Conservation (phyloP, 2,113 vertebrate species). For the Eurypyga helias region DNA sequence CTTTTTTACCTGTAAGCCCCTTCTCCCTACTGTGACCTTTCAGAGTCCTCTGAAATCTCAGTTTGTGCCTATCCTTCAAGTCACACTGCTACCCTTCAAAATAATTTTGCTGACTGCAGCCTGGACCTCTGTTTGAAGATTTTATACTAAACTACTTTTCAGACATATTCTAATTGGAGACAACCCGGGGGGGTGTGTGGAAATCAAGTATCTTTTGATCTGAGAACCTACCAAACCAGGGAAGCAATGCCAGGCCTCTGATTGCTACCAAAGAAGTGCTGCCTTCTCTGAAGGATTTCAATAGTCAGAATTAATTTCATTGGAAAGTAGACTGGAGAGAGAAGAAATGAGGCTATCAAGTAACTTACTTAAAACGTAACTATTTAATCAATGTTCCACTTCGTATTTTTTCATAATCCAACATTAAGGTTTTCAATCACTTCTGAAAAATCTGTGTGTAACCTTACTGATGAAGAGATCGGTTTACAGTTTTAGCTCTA, state of each 20-base stretch:
- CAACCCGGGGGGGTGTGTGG: too few relatives aligned
- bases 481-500: neutral
- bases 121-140: slow-evolving; percentile 32
- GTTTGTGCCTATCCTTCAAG: slow-evolving; percentile 24
- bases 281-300: slow-evolving; percentile 25
- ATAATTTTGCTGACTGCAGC: slow-evolving; percentile 48
- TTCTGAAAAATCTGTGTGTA: neutral
- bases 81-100: slow-evolving; percentile 28
- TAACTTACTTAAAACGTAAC: neutral
- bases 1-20: neutral
- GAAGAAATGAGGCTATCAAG: neutral
- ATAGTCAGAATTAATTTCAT: neutral
- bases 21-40: slow-evolving; percentile 52
- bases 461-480: neutral
- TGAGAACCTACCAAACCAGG: neutral
- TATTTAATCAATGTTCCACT: neutral
- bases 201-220: neutral
- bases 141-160: slow-evolving; percentile 41
- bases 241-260: neutral
- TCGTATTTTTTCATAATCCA: neutral
- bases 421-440: neutral
- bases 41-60: slow-evolving; percentile 43
- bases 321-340: neutral
- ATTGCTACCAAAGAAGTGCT: neutral
- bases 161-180: slow-evolving; percentile 23